Base-by-base conservation (phyloP, 2,888 invertebrate genomes). In the Pterostichus niger region DNA sequence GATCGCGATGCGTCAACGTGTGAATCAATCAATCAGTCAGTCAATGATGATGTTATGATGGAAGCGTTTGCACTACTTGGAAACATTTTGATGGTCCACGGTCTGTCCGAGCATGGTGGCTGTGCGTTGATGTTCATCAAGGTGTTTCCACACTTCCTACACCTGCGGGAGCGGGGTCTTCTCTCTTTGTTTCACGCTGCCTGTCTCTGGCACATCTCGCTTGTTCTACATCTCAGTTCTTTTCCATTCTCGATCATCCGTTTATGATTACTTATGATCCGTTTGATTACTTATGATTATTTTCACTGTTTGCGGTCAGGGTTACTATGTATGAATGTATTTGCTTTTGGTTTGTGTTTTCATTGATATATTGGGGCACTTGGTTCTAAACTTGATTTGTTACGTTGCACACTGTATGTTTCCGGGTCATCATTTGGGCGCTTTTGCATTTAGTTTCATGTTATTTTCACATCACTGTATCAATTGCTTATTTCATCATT, bases 31-130 rank as follows among this genome's bases (percentile, higher is more conserved):
- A n/a, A n/a, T 9, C 17, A 54, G 35, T 35, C 35, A 40, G 40
- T 9, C 40, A 40, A 6, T 40, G 7, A 40, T 7, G 6, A 40
- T 59, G 59, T 59, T 1, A 59, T 33, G 64, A 64, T 64, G 64
- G 31, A 59, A 71, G 40, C 40, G 73, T 64, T 40, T 64, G 64
- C 61, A 54, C 33, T 78, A 71, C 84, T 86, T 87, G 90, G 90
- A 91, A 91, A 91, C 90, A 90, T 90, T 91, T 91, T 91, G 91
- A 90, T 90, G 61, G 40, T 46, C 40, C 73, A 89, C 89, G 89
- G 88, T 64, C 44, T 17, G 40, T 44, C 44, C 31, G 49, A 77
- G 49, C 40, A 84, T 84, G 84, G 84, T 84, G 84, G 84, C 84
- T 84, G 84, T 83, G 73, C 59, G 84, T 56, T 88, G 87, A 88